These are phyloP conservation scores for Hephaestus fuliginosus DNA, from an alignment of 2,797 vertebrate species.

Conservation along the genomic window DNA sequence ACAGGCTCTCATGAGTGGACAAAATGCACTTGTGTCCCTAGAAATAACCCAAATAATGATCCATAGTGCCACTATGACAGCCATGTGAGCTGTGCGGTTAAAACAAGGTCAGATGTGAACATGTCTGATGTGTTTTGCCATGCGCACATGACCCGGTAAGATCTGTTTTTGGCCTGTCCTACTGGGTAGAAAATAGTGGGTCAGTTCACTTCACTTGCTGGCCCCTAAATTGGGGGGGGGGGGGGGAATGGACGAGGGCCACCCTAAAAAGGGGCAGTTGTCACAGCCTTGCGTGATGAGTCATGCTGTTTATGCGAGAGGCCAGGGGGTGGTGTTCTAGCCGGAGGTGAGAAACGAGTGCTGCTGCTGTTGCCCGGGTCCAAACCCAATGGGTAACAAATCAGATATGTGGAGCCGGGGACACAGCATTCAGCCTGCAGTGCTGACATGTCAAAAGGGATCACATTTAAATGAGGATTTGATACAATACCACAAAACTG, in stretches of 20 bases:
- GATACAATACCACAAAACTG: slow-evolving; percentile 49
- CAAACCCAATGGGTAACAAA: slow-evolving; percentile 65
- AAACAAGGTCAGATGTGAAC: slow-evolving; percentile 67
- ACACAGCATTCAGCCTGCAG: slow-evolving; percentile 67
- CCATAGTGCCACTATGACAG: slow-evolving; percentile 20
- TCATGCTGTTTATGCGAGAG: slow-evolving; percentile 71
- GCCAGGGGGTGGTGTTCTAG: slow-evolving; percentile 53
- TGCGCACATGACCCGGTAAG: slow-evolving; percentile 44
- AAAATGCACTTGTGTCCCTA: slow-evolving; percentile 35
- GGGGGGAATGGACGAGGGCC: slow-evolving; percentile 33
- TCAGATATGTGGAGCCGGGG: slow-evolving; percentile 58
- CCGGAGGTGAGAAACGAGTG: slow-evolving; percentile 56
- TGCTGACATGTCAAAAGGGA: slow-evolving; percentile 59
- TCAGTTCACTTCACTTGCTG: slow-evolving; percentile 76
- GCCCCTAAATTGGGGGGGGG: slow-evolving; percentile 5
- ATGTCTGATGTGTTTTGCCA: slow-evolving; percentile 40
- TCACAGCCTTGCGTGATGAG: slow-evolving; percentile 65
- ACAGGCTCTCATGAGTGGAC: background rate
- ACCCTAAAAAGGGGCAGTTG: slow-evolving; percentile 48
- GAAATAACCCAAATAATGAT: slow-evolving; percentile 51
- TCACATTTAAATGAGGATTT: slow-evolving; percentile 50
- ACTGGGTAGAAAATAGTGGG: slow-evolving; percentile 62
- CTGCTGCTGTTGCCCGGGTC: slow-evolving; percentile 47
- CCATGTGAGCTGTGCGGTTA: slow-evolving; percentile 25
- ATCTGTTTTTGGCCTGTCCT: slow-evolving; percentile 42